A percentile compares a stretch with the other conserved stretches of the same genome.
Evolutionary conservation across 1,140 invertebrate species (phyloP).

Genomic region (Caerostris darwini): DNA sequence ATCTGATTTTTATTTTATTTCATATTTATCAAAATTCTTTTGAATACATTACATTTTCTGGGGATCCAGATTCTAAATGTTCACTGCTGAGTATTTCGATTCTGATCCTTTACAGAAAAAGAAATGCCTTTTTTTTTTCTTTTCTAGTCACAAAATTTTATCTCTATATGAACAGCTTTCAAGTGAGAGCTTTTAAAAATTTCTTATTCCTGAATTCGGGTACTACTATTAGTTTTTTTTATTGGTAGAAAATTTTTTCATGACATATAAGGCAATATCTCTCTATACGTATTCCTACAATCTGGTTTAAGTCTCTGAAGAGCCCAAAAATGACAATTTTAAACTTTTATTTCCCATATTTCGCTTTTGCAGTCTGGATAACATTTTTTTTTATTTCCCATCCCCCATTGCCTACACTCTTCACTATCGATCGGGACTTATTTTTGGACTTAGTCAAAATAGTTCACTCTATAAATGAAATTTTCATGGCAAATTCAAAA

Average conservation of each 20-base stretch:
- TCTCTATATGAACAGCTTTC: too few relatives aligned
- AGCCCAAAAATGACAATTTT: conserved; percentile 22
- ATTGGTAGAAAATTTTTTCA: not conserved
- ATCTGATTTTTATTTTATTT: too few relatives aligned
- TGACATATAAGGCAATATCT: not conserved
- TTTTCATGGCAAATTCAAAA: not conserved
- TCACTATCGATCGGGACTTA: not conserved
- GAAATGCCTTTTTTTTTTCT: too few relatives aligned
- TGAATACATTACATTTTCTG: too few relatives aligned
- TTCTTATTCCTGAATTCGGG: too few relatives aligned
- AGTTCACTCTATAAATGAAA: not conserved
- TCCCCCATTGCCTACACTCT: not conserved
- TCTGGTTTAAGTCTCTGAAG: conserved; percentile 35
- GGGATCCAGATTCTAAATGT: too few relatives aligned
- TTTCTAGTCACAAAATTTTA: too few relatives aligned
- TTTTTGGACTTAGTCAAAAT: not conserved
- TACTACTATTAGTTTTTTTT: too few relatives aligned
- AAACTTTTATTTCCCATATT: conserved; percentile 2
- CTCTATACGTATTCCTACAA: not conserved
- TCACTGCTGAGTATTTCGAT: too few relatives aligned
- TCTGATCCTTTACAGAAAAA: too few relatives aligned
- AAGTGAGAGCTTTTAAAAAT: too few relatives aligned
- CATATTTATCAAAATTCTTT: too few relatives aligned
- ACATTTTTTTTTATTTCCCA: not conserved
- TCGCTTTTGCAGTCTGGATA: not conserved